Evolutionary conservation across 1,140 invertebrate genomes (phyloP).

Genomic region (Calephelis nemesis): DNA sequence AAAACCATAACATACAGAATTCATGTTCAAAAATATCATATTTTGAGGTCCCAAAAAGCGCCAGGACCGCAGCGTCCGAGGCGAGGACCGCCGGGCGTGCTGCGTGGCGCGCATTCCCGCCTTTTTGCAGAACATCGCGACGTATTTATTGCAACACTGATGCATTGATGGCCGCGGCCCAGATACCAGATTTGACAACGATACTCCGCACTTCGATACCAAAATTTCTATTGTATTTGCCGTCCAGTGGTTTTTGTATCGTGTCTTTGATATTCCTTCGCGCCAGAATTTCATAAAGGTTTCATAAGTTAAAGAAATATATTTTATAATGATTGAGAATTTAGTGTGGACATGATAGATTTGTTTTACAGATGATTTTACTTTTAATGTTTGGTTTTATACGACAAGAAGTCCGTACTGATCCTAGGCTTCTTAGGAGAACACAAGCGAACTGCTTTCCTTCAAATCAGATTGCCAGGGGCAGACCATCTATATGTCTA

Average conservation of each 20-base stretch:
- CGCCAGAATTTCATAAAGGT: conserved; percentile 46
- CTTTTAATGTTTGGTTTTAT: background rate
- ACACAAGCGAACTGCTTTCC: too few species aligned
- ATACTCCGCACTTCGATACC: conserved; percentile 56
- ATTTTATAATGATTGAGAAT: conserved; percentile 1
- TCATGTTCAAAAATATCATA: conserved; percentile 43
- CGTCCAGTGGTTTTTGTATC: conserved; percentile 43
- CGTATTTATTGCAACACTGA: conserved; percentile 69
- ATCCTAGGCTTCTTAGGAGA: too few species aligned
- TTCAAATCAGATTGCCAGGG: too few species aligned
- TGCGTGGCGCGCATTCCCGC: conserved; percentile 56
- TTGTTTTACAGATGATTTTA: background rate
- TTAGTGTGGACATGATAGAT: conserved; percentile 3
- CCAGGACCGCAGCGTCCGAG: conserved; percentile 39
- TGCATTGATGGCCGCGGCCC: conserved; percentile 43
- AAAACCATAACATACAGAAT: background rate
- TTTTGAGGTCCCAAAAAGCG: conserved; percentile 57
- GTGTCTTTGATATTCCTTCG: conserved; percentile 49
- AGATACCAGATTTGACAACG: conserved; percentile 64
- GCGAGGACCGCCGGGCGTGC: conserved; percentile 64
- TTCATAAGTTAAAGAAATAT: conserved; percentile 3
- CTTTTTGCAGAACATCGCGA: conserved; percentile 57
- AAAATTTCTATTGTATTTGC: conserved; percentile 51
- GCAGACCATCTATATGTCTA: too few species aligned
- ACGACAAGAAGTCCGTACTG: too few species aligned